Conservation (phyloP, 2,888 invertebrate species). For the Agonopterix alstromeriana region DNA sequence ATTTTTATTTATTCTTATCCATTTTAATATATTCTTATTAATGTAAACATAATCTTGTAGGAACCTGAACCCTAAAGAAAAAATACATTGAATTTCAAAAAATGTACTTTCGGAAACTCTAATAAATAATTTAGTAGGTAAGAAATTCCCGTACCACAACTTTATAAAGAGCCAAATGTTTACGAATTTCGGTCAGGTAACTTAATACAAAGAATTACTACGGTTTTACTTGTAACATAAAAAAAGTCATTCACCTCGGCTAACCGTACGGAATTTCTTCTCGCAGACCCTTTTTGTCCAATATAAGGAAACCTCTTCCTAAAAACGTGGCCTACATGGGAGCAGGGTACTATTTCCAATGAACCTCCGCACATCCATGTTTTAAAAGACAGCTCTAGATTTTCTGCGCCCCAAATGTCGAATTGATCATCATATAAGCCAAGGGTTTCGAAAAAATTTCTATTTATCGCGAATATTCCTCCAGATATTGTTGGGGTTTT, state of each 20-base stretch:
- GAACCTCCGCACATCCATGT: slow-evolving; percentile 99
- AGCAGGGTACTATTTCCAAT: slow-evolving; percentile 97
- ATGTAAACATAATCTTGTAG: no score
- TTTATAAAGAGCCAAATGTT: not conserved
- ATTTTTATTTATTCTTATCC: no score
- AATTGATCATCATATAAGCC: slow-evolving; percentile 98
- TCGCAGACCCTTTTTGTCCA: slow-evolving; percentile 90
- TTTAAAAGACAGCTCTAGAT: slow-evolving; percentile 97
- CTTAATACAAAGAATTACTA: not conserved
- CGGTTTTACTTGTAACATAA: no score
- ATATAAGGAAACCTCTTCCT: slow-evolving; percentile 95
- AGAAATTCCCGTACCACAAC: not conserved
- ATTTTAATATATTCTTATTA: no score
- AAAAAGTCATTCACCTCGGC: slow-evolving; percentile 80
- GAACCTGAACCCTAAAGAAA: no score
- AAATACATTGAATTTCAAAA: no score
- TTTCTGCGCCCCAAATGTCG: slow-evolving; percentile 99
- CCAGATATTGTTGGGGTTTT: slow-evolving; percentile 98
- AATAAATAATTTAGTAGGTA: not conserved
- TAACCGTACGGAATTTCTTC: slow-evolving; percentile 93
- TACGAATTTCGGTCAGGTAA: not conserved
- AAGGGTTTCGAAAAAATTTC: slow-evolving; percentile 90
- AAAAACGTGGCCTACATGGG: slow-evolving; percentile 99
- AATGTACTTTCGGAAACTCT: no score
- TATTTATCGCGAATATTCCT: slow-evolving; percentile 95